Percentiles rank a stretch among this genome's conserved stretches.
These are phyloP conservation scores for Conistra vaccinii DNA, from an alignment of 2,888 invertebrate species.

Conservation along the genomic window DNA sequence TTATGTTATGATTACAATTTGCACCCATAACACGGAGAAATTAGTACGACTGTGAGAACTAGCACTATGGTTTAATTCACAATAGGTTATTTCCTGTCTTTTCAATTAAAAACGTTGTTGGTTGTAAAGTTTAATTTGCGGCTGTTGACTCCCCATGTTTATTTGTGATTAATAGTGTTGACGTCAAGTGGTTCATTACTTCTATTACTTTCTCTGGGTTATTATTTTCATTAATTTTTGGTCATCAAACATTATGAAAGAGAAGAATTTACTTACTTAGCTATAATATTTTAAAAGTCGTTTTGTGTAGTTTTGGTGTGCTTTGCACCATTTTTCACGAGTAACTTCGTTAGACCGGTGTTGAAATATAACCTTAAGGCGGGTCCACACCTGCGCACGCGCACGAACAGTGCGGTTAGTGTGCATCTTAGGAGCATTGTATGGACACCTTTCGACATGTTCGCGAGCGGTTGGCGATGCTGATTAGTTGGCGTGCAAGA, in stretches of 20 bases:
- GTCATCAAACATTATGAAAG: background rate
- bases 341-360: background rate
- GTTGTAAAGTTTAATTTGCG: constrained; percentile 41
- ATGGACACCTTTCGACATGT: too few species aligned
- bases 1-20: constrained; percentile 64
- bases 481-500: too few species aligned
- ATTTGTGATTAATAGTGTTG: constrained; percentile 23
- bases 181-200: constrained; percentile 7
- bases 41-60: constrained; percentile 59
- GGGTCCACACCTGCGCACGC: too few species aligned
- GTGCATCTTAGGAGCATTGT: too few species aligned
- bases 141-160: constrained; percentile 17
- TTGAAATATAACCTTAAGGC: too few species aligned
- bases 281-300: background rate
- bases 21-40: constrained; percentile 53
- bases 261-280: background rate
- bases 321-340: background rate
- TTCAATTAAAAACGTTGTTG: constrained; percentile 53
- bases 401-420: too few species aligned
- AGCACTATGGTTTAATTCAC: constrained; percentile 48
- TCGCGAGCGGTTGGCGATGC: too few species aligned
- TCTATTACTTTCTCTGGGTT: constrained; percentile 5
- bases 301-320: background rate
- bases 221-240: constrained; percentile 5
- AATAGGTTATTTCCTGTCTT: constrained; percentile 62